phyloP scores from a whole-genome alignment of 2,797 vertebrate genomes.

The Phoebastria nigripes region DNA sequence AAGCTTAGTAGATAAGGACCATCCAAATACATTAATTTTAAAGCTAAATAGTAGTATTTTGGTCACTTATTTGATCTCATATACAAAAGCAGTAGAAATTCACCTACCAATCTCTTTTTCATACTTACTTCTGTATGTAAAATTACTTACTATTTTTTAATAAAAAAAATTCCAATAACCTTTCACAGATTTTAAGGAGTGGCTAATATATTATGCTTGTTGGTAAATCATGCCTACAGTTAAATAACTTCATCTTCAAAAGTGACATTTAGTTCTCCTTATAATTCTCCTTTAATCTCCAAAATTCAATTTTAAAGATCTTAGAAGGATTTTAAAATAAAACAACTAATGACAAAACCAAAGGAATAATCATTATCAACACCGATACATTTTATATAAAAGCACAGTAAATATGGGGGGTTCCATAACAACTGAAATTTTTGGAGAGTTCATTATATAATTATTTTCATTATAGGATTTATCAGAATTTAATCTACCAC shows the following conservation, averaged over 20 bases:
- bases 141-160: neutral
- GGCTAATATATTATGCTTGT: neutral
- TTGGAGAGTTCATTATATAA: neutral
- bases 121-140: neutral
- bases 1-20: neutral
- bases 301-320: neutral
- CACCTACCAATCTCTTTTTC: neutral
- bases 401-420: neutral
- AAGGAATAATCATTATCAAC: neutral
- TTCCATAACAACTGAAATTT: neutral
- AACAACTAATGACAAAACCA: neutral
- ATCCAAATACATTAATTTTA: neutral
- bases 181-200: neutral
- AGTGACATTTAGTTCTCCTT: neutral
- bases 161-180: neutral
- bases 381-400: neutral
- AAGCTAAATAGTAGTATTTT: neutral
- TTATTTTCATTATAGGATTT: neutral
- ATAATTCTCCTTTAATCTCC: neutral
- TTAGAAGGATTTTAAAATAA: neutral
- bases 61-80: neutral
- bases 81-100: neutral
- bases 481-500: neutral
- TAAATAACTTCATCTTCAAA: neutral
- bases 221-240: neutral